Percentiles rank a stretch among this genome's conserved stretches.
Evolutionary conservation across 2,888 invertebrate species (phyloP).

Genomic region (Phania funesta): DNA sequence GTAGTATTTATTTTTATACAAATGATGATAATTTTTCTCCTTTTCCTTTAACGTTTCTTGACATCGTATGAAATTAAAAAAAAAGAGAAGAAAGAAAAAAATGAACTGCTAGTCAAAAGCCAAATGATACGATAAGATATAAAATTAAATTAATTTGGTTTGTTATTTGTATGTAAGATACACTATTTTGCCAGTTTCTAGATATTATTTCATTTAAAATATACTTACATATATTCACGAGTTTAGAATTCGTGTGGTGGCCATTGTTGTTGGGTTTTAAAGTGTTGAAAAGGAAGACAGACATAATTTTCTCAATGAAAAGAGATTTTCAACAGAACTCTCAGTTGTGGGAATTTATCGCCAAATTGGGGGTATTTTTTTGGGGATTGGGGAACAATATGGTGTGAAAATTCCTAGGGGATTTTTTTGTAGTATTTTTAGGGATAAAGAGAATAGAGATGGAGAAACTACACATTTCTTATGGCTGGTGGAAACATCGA

Average conservation of each 20-base stretch:
- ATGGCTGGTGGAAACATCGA: too few relatives aligned
- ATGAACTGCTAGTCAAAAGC: constrained; percentile 40
- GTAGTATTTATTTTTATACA: constrained; percentile 61
- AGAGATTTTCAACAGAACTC: too few relatives aligned
- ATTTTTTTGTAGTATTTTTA: too few relatives aligned
- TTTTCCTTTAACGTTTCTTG: constrained; percentile 33
- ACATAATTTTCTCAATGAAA: too few relatives aligned
- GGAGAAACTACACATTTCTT: too few relatives aligned
- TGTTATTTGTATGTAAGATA: constrained; percentile 9
- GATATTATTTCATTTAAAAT: constrained; percentile 26
- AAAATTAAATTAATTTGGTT: constrained; percentile 18
- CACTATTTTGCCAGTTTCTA: constrained; percentile 25
- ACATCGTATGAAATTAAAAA: constrained; percentile 33
- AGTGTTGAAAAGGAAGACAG: background rate
- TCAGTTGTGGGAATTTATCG: too few relatives aligned
- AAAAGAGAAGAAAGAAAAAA: constrained; percentile 13
- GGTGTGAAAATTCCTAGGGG: too few relatives aligned
- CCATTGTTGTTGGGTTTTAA: constrained; percentile 16
- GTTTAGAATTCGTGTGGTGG: background rate
- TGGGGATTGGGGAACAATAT: too few relatives aligned
- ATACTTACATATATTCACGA: constrained; percentile 1
- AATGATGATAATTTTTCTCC: constrained; percentile 32
- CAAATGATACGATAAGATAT: constrained; percentile 38
- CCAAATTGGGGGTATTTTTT: too few relatives aligned
- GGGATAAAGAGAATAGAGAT: too few relatives aligned